phyloP scores from a whole-genome alignment of 64 coral and sea anemone genomes.

The Pocillopora damicornis region DNA sequence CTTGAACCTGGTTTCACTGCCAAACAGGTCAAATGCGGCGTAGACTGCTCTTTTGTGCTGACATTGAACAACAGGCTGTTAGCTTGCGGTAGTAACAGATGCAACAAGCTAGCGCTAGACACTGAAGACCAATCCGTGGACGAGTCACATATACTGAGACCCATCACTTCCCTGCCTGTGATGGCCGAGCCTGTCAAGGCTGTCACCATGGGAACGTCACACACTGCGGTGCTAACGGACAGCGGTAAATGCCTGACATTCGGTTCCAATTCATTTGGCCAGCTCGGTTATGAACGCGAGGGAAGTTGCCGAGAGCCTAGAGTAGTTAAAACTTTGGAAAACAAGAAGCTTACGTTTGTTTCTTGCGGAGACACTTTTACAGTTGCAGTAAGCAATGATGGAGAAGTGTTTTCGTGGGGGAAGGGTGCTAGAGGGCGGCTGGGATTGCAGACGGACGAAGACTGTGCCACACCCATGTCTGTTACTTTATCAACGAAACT shows the following conservation, averaged over 20 bases:
- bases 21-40: slow-evolving; percentile 67
- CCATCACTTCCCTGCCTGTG: slow-evolving; percentile 29
- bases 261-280: slow-evolving; percentile 97
- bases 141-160: slow-evolving; percentile 44
- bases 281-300: slow-evolving; percentile 77
- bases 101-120: slow-evolving; percentile 87
- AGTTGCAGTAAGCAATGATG: slow-evolving; percentile 71
- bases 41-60: slow-evolving; percentile 79
- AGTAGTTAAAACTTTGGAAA: slow-evolving; percentile 58
- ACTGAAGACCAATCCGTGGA: slow-evolving; percentile 31
- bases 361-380: slow-evolving; percentile 93
- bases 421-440: slow-evolving; percentile 85
- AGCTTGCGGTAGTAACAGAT: slow-evolving; percentile 94
- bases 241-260: slow-evolving; percentile 72
- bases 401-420: slow-evolving; percentile 84
- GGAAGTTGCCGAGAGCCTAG: slow-evolving; percentile 42
- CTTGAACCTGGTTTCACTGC: slow-evolving; percentile 44
- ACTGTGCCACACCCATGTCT: slow-evolving; percentile 46
- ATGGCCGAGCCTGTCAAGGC: slow-evolving; percentile 25
- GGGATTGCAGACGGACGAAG: slow-evolving; percentile 64
- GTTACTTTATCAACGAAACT: slow-evolving; percentile 54
- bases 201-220: slow-evolving; percentile 82
- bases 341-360: slow-evolving; percentile 46
- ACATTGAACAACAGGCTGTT: slow-evolving; percentile 68
- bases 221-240: slow-evolving; percentile 57